Conservation (phyloP, 2,113 vertebrate genomes). For the Sclerurus mexicanus region DNA sequence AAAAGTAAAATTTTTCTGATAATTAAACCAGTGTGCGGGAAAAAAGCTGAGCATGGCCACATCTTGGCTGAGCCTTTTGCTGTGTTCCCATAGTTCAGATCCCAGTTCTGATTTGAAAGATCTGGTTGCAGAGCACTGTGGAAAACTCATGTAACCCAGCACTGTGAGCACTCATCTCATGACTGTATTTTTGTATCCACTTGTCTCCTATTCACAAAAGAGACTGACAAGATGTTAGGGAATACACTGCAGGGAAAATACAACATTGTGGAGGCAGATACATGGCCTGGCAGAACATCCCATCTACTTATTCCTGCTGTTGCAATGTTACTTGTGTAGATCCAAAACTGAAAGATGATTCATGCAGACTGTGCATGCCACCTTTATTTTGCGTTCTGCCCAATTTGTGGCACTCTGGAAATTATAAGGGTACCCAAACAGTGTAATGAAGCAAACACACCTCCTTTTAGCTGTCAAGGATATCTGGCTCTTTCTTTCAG, state of each 20-base stretch:
- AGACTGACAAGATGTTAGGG: not conserved
- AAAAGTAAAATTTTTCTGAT: slow-evolving; percentile 57
- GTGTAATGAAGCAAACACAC: not conserved
- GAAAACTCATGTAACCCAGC: not conserved
- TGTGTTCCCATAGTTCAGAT: not conserved
- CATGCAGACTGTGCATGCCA: not conserved
- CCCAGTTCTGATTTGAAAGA: not conserved
- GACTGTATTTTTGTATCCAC: not conserved
- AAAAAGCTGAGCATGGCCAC: not conserved
- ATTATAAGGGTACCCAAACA: not conserved
- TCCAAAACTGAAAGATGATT: not conserved
- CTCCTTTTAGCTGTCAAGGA: not conserved
- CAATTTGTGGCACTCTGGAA: not conserved
- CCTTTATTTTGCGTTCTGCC: not conserved
- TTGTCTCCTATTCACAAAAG: not conserved
- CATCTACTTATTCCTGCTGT: not conserved
- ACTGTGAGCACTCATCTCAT: not conserved
- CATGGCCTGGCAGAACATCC: not conserved
- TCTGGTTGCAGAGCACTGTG: not conserved
- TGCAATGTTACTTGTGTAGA: not conserved
- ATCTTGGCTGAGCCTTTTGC: not conserved
- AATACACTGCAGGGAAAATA: not conserved
- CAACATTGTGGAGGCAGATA: not conserved
- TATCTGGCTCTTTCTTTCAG: not conserved
- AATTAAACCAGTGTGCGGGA: slow-evolving; percentile 15